Base-by-base conservation (phyloP, 2,797 vertebrate genomes). In the Falco naumanni region DNA sequence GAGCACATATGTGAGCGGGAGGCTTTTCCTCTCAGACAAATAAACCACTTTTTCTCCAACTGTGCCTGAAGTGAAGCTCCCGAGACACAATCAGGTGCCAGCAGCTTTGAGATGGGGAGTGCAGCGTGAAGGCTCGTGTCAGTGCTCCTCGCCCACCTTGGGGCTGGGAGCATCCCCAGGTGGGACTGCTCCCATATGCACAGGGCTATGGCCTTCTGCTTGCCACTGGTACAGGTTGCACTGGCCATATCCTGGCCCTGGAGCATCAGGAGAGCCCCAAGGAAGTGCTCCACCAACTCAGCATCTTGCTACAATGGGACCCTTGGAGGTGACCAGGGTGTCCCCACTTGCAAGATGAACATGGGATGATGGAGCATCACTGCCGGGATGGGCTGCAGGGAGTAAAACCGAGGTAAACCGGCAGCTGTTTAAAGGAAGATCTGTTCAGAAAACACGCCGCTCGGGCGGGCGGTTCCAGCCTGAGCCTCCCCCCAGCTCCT, bases 331-430 rank as follows among this genome's bases (percentile, higher is more conserved):
- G 63, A 4, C 54, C 16, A 21, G 41, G 5, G 19, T 81, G 84
- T 34, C 39, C 41, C 39, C 11, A 4, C 6, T 33, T 28, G 19
- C 0, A 0, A n/a, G 80, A 7, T 71, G 53, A 25, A 18, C 3
- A 1, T 18, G 57, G 43, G 60, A 12, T 63, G 63, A 50, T 1
- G 6, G 28, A 77, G 41, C 28, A 64, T 53, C 6, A 10, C 31
- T 5, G 13, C 16, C 10, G 31, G 13, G 10, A 50, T 0, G 2
- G 21, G 41, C 47, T 51, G 9, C 1, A 2, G 11, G 4, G 17
- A 9, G 15, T 65, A 47, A 72, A 75, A 83, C 6, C 6, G 6
- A 56, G 51, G n/a, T 54, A 71, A 65, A 54, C 28, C 74, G 50
- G 50, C 33, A 29, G 50, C 50, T 89, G 17, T 39, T 64, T 43